Evolutionary conservation across 30 jellyfish, hydroid and myxozoan species (phyloP), one percentile per base, ranked within the genome.

Genomic region (Catostylus mosaicus): DNA sequence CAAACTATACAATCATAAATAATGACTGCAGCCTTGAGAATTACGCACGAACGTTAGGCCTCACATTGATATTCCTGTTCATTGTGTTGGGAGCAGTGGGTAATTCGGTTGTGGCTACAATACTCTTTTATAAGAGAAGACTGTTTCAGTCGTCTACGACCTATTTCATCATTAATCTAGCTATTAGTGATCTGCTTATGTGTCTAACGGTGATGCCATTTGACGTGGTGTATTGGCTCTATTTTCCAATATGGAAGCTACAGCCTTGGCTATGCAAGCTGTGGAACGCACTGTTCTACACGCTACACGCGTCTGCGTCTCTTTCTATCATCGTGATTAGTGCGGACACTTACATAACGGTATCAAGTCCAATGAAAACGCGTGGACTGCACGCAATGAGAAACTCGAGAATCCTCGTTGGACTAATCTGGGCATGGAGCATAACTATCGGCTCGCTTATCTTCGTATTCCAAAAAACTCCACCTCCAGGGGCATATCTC

Each of bases 191-290:
- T 60, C 48, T 80, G 30, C 84, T 80, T 9, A 80, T 46, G 22
- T 80, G 90, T 43, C 30, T 48, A 1, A 62, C 75, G 27, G 90
- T 80, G 30, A 47, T 80, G 82, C 90, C 90, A 22, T 80, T 80
- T 48, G 90, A 80, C 36, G 48, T 80, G 1, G 59, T 80, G 1
- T 80, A 80, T 32, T 80, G 90, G 90, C n/a, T 62, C 8, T 31
- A 80, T 7, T 80, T 80, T 45, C 90, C 90, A 23, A 30, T 30
- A 1, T 80, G 90, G 90, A 57, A 73, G 29, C 78, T 80, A 30
- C 18, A 31, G 43, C 83, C 81, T 18, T n/a, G 47, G 24, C 22
- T 46, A 1, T 80, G 90, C 54, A 80, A 65, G 30, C 51, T 80
- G 7, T 80, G 90, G 90, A 63, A 80, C 46, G 67, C 82, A 2